phyloP scores from a whole-genome alignment of 2,888 invertebrate genomes.

The Acronicta psi region DNA sequence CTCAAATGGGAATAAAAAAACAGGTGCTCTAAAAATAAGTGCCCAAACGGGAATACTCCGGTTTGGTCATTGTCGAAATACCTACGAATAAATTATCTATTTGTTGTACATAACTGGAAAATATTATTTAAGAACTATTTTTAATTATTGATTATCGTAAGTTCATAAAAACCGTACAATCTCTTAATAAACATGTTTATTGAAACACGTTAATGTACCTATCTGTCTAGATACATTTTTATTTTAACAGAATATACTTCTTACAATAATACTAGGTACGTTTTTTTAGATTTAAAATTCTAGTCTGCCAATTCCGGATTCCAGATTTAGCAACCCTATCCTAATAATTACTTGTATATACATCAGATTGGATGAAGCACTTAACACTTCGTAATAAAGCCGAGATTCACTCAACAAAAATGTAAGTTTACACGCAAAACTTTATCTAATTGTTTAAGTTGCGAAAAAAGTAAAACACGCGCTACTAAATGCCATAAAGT shows the following conservation, averaged over 20 bases:
- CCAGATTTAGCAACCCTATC: conserved; percentile 47
- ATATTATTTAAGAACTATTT: no score
- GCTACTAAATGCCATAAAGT: conserved; percentile 40
- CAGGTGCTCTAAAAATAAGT: no score
- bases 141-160: no score
- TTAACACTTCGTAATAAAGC: conserved; percentile 42
- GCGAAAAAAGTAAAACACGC: conserved; percentile 58
- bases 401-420: conserved; percentile 43
- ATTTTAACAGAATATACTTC: conserved; percentile 6
- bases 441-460: conserved; percentile 61
- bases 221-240: conserved; percentile 1
- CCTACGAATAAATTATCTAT: no score
- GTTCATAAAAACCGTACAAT: not conserved
- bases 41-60: no score
- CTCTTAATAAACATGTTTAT: not conserved
- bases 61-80: no score
- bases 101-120: no score
- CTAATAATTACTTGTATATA: conserved; percentile 36
- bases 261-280: not conserved
- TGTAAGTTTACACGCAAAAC: conserved; percentile 48
- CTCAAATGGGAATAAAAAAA: no score
- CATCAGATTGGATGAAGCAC: conserved; percentile 29
- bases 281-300: conserved; percentile 10
- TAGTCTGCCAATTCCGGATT: conserved; percentile 9
- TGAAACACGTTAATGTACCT: not conserved